Evolutionary conservation across 2,113 vertebrate genomes (phyloP).

Genomic region (Xenotilapia leptura): DNA sequence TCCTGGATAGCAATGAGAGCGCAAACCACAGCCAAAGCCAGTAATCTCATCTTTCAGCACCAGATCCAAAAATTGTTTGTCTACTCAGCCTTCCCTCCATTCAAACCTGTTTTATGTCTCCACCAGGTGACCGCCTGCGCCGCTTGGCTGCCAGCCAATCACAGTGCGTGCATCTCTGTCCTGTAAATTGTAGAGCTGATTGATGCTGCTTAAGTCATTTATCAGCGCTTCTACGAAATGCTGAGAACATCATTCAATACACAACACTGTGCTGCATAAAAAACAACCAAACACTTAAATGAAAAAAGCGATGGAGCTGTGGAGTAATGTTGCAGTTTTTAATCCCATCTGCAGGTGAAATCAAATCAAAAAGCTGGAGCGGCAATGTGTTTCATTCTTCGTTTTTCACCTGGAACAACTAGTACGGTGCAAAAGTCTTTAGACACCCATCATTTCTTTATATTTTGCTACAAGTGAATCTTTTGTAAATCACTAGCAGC

Average conservation of each 20-base stretch:
- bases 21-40: constrained; percentile 48
- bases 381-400: not conserved
- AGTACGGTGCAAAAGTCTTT: not conserved
- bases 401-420: not conserved
- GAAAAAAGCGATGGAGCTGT: not conserved
- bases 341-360: not conserved
- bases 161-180: not conserved
- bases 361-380: not conserved
- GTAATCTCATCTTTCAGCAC: constrained; percentile 39
- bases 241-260: not conserved
- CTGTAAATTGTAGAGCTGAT: constrained; percentile 27
- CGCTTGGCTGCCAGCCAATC: constrained; percentile 32
- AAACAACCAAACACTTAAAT: rapidly evolving
- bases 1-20: constrained; percentile 38
- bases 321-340: not conserved
- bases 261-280: not conserved
- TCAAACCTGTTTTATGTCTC: constrained; percentile 30
- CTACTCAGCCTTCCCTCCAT: not conserved
- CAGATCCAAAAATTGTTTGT: not conserved
- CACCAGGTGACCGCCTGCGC: constrained; percentile 29
- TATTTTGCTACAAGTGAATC: not conserved
- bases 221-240: constrained; percentile 46
- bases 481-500: not conserved
- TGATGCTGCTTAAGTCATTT: constrained; percentile 31
- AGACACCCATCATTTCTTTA: not conserved